Conservation (phyloP, 2,888 invertebrate genomes). For the Microctonus aethiopoides region DNA sequence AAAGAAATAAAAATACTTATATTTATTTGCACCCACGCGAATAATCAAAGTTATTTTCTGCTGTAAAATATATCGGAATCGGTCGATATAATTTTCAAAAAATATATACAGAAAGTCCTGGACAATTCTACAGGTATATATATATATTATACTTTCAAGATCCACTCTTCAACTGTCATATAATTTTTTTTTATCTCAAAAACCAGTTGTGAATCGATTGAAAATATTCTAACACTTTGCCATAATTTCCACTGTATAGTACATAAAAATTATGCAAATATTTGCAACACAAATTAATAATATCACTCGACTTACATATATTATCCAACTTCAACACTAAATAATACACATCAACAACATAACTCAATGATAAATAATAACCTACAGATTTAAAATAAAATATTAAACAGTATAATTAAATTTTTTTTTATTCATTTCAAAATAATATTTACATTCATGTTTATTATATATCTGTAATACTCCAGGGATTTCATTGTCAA, state of each 20-base stretch:
- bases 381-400: too few species aligned
- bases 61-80: too few species aligned
- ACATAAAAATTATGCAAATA: constrained; percentile 8
- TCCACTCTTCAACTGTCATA: constrained; percentile 15
- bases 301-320: neutral
- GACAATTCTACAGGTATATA: neutral
- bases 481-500: neutral
- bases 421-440: too few species aligned
- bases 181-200: neutral
- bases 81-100: constrained; percentile 45
- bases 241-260: neutral
- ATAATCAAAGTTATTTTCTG: too few species aligned
- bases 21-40: too few species aligned
- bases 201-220: constrained; percentile 23
- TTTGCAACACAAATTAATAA: neutral
- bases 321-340: too few species aligned
- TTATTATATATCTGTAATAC: neutral
- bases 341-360: too few species aligned
- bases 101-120: constrained; percentile 47
- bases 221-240: constrained; percentile 13
- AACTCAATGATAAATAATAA: too few species aligned
- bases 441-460: too few species aligned
- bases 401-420: too few species aligned
- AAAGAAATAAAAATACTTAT: too few species aligned
- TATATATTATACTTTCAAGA: neutral